Evolutionary conservation across 2,888 invertebrate genomes (phyloP), one percentile per base, ranked within the genome.

Genomic region (Eristalis tenax): DNA sequence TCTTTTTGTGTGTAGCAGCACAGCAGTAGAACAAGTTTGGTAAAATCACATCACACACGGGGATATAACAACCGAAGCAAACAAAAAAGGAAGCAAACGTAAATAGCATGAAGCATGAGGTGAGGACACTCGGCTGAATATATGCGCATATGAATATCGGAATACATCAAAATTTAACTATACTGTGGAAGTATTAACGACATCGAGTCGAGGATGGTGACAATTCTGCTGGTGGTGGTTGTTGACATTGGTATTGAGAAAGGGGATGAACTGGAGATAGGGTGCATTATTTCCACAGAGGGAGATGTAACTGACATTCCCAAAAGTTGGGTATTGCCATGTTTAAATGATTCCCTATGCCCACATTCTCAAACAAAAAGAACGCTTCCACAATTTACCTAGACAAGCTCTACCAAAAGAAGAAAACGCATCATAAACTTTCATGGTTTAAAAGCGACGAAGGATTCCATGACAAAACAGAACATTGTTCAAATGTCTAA

Each of bases 161-260:
- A 76, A 79, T 23, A 79, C 56, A 76, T 63, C 43, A 61, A 50
- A 50, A 73, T 57, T 71, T 69, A 38, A 71, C 70, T 83, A 70
- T 59, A 59, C 43, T 69, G 56, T 75, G 43, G 74, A 76, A 75
- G 64, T 77, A 63, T 82, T 71, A 65, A 75, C 73, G 38, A 23
- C 38, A 71, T 56, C 28, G 32, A 70, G 50, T 56, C 28, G 32
- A 70, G 50, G 38, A 75, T 35, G 61, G 61, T 40, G 66, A 73
- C 50, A 15, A 68, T 35, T 23, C n/a, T 43, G 23, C 43, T 83
- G 74, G 78, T 86, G 77, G 83, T 87, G 79, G 83, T 87, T 87
- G 79, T 87, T 87, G 87, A 87, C 87, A 87, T 87, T 87, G 87
- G 87, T 87, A 80, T 83, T 76, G 79, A 64, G 79, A 63, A 56